These are phyloP conservation scores for Drosophila pectinifera DNA, from an alignment of 1,140 invertebrate genomes.

Conservation along the genomic window DNA sequence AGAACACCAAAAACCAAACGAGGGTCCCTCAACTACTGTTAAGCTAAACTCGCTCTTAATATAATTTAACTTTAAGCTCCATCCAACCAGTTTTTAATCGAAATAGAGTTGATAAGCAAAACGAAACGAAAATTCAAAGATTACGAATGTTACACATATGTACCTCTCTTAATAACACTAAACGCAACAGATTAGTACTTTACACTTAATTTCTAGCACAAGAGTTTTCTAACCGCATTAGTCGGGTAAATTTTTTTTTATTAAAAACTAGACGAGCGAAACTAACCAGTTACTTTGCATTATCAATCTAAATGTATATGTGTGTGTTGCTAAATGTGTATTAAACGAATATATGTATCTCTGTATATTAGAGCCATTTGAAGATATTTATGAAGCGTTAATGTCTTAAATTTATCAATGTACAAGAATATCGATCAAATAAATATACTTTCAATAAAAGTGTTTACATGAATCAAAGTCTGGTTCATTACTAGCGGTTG, in stretches of 20 bases:
- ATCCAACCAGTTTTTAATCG: conserved; percentile 41
- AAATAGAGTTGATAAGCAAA: conserved; percentile 46
- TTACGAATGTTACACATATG: conserved; percentile 66
- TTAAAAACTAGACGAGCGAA: conserved; percentile 24
- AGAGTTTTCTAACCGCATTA: conserved; percentile 38
- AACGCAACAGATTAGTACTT: conserved; percentile 57
- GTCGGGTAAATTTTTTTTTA: conserved; percentile 39
- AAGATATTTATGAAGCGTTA: conserved; percentile 68
- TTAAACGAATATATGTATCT: conserved; percentile 52
- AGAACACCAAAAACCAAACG: conserved; percentile 50
- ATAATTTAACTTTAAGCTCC: conserved; percentile 61
- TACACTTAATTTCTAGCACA: conserved; percentile 66
- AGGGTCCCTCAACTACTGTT: conserved; percentile 18
- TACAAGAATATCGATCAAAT: conserved; percentile 60
- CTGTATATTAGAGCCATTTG: conserved; percentile 48
- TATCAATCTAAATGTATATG: conserved; percentile 62
- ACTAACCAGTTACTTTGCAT: conserved; percentile 40
- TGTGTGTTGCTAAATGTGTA: conserved; percentile 80
- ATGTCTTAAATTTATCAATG: conserved; percentile 65
- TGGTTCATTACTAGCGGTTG: neutral
- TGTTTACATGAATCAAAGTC: conserved; percentile 31
- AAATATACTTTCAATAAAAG: conserved; percentile 72
- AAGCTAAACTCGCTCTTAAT: conserved; percentile 51
- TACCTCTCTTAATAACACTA: conserved; percentile 66
- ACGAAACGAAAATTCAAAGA: conserved; percentile 31